phyloP scores from a whole-genome alignment of 1,140 invertebrate genomes.

The Drosophila azteca region DNA sequence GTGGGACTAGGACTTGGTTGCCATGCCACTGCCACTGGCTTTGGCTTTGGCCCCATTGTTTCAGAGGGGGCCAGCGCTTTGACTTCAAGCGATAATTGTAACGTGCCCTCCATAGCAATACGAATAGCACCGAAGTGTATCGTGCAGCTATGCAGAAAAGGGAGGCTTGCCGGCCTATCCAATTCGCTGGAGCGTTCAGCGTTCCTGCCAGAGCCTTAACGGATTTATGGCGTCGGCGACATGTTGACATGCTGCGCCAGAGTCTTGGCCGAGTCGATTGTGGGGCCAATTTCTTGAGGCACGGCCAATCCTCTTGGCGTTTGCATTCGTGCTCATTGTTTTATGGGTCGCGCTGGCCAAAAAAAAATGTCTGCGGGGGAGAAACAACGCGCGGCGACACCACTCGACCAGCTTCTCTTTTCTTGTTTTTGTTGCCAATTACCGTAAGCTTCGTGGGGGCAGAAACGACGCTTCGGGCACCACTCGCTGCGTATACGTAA shows the following conservation, averaged over 20 bases:
- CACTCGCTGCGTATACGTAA: slow-evolving; percentile 66
- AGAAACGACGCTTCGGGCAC: slow-evolving; percentile 49
- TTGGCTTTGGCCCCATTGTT: slow-evolving; percentile 37
- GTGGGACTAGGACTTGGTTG: slow-evolving; percentile 21
- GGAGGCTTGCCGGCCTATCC: background rate
- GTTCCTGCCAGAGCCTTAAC: slow-evolving; percentile 42
- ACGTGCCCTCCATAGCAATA: slow-evolving; percentile 53
- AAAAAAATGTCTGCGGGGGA: slow-evolving; percentile 11
- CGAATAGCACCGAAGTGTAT: slow-evolving; percentile 20
- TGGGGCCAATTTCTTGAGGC: slow-evolving; percentile 38
- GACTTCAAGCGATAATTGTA: slow-evolving; percentile 78
- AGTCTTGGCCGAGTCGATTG: slow-evolving; percentile 11
- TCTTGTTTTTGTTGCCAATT: slow-evolving; percentile 54
- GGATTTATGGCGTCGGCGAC: slow-evolving; percentile 75
- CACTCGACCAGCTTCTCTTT: slow-evolving; percentile 13
- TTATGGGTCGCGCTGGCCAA: slow-evolving; percentile 43
- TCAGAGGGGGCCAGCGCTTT: slow-evolving; percentile 55
- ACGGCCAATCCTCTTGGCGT: slow-evolving; percentile 4
- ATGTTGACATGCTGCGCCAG: slow-evolving; percentile 67
- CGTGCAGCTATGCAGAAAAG: slow-evolving; percentile 61
- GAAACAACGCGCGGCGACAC: background rate
- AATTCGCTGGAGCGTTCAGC: slow-evolving; percentile 56
- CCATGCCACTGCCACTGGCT: slow-evolving; percentile 39
- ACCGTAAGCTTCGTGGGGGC: slow-evolving; percentile 59
- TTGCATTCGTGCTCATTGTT: slow-evolving; percentile 57